Conservation (phyloP, 1,140 invertebrate genomes). For the Aleiodes sp. region DNA sequence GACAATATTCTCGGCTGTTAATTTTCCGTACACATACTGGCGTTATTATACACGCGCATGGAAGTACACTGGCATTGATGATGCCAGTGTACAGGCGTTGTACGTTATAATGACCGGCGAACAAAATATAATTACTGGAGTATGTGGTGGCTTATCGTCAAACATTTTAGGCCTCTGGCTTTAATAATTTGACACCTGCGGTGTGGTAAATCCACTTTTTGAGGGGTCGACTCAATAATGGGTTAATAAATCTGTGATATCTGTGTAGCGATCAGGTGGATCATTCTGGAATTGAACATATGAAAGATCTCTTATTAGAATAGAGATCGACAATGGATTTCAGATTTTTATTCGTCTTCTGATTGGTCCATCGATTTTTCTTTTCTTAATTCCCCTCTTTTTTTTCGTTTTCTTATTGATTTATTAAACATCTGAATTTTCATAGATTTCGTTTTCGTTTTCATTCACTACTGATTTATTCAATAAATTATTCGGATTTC, state of each 20-base stretch:
- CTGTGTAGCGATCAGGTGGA: slow-evolving; percentile 48
- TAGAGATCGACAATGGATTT: too few species aligned
- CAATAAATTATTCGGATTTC: too few species aligned
- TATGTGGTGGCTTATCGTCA: slow-evolving; percentile 48
- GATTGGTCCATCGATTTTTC: too few species aligned
- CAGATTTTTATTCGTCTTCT: too few species aligned
- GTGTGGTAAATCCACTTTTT: slow-evolving; percentile 58
- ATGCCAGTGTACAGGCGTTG: slow-evolving; percentile 6
- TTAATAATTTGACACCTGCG: slow-evolving; percentile 59
- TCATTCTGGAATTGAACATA: slow-evolving; percentile 1
- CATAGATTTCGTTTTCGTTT: too few species aligned
- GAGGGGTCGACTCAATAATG: slow-evolving; percentile 51
- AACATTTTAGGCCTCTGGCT: slow-evolving; percentile 18
- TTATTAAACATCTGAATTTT: too few species aligned
- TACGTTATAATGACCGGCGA: slow-evolving; percentile 46
- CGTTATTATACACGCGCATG: background rate
- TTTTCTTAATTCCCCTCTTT: too few species aligned
- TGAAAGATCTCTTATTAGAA: background rate
- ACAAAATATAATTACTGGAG: slow-evolving; percentile 52
- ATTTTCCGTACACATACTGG: background rate
- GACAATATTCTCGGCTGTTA: slow-evolving; percentile 18
- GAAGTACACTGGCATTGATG: background rate
- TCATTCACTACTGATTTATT: too few species aligned
- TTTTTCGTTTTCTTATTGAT: too few species aligned
- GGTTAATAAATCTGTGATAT: slow-evolving; percentile 58